phyloP scores from a whole-genome alignment of 2,113 vertebrate genomes.

The Hoplias malabaricus region DNA sequence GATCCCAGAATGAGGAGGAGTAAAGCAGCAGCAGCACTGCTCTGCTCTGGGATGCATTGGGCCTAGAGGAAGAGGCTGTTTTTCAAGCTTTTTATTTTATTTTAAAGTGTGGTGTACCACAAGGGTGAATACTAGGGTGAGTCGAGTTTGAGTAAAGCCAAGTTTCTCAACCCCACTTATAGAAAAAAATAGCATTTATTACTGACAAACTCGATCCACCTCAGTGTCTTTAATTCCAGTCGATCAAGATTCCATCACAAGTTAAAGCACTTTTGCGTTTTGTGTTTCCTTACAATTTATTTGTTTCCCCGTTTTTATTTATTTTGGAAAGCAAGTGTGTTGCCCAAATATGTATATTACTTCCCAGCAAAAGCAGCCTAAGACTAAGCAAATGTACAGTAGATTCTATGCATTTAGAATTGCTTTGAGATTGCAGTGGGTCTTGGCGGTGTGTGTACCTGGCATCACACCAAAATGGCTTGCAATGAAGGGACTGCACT shows the following conservation, averaged over 20 bases:
- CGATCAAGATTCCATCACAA: constrained; percentile 1
- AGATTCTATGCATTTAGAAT: neutral
- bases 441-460: constrained; percentile 11
- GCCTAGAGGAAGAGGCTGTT: constrained; percentile 25
- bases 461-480: neutral
- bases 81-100: constrained; percentile 27
- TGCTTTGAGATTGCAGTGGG: constrained; percentile 10
- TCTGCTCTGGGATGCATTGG: constrained; percentile 7
- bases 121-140: neutral
- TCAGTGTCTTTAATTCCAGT: constrained; percentile 22
- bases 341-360: neutral
- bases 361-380: neutral
- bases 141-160: neutral
- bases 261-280: constrained; percentile 7
- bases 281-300: constrained; percentile 32
- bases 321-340: neutral
- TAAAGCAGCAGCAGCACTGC: neutral
- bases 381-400: neutral
- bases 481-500: constrained; percentile 1
- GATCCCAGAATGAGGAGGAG: constrained; percentile 79
- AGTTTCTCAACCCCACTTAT: neutral
- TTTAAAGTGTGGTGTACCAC: constrained; percentile 6
- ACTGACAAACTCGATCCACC: constrained; percentile 2
- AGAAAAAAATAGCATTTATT: constrained; percentile 10
- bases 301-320: constrained; percentile 16